Evolutionary conservation across 2,797 vertebrate genomes (phyloP).

Genomic region (Thamnophis elegans): DNA sequence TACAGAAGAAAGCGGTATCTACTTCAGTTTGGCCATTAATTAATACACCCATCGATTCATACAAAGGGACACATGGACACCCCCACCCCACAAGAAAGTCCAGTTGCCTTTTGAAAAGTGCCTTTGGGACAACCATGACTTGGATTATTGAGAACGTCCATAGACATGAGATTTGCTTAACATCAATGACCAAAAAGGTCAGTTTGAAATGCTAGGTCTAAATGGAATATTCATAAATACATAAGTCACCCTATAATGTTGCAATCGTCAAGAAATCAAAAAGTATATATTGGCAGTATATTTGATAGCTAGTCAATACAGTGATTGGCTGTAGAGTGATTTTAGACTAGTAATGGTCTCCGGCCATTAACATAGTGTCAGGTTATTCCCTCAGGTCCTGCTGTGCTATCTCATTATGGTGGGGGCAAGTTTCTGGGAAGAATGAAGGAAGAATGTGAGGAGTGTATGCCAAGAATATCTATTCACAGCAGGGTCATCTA

Average conservation of each 20-base stretch:
- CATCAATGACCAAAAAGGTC: not conserved
- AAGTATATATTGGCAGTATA: not conserved
- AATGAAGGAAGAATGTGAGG: not conserved
- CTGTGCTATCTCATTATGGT: not conserved
- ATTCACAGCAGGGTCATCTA: not conserved
- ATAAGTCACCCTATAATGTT: not conserved
- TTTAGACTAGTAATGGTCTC: not conserved
- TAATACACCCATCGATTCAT: not conserved
- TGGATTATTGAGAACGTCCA: not conserved
- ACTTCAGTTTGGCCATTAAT: not conserved
- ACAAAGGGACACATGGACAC: accelerated
- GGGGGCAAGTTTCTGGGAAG: not conserved
- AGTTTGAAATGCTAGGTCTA: not conserved
- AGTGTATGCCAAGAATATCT: not conserved
- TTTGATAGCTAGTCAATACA: not conserved
- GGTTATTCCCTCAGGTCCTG: not conserved
- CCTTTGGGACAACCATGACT: not conserved
- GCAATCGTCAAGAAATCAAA: not conserved
- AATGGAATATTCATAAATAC: not conserved
- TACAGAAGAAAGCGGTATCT: not conserved
- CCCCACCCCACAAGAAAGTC: not conserved
- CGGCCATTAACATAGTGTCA: not conserved
- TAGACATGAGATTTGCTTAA: not conserved
- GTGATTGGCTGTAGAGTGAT: not conserved
- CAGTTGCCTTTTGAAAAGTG: not conserved